phyloP scores from a whole-genome alignment of 1,140 invertebrate species.

The Aphelinus certus region DNA sequence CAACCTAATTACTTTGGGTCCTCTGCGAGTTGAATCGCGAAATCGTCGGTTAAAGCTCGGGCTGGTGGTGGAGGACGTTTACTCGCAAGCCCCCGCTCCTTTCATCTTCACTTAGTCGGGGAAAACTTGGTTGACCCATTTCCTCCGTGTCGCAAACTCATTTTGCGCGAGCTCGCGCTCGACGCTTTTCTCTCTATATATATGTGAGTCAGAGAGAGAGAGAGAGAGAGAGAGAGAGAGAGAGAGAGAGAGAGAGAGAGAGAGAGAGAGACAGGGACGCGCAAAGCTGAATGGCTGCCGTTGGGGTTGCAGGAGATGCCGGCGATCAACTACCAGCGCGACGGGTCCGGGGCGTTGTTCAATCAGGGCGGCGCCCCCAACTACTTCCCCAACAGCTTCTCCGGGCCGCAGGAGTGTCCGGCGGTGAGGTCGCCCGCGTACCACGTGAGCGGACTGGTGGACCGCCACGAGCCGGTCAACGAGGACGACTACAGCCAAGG shows the following conservation, averaged over 20 bases:
- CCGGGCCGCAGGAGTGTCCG: slow-evolving; percentile 75
- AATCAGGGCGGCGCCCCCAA: slow-evolving; percentile 87
- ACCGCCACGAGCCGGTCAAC: slow-evolving; percentile 82
- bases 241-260: no score
- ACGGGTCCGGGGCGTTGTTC: slow-evolving; percentile 77
- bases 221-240: no score
- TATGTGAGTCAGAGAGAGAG: no score
- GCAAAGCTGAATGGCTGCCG: no score
- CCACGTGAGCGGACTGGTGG: slow-evolving; percentile 69
- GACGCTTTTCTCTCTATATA: no score
- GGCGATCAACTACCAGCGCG: slow-evolving; percentile 84
- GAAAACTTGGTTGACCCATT: slow-evolving; percentile 22
- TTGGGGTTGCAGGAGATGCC: slow-evolving; percentile 50
- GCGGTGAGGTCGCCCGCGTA: slow-evolving; percentile 60
- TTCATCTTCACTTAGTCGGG: background rate
- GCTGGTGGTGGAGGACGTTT: background rate
- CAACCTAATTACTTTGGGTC: slow-evolving; percentile 14
- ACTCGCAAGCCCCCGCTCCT: background rate
- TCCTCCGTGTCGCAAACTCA: background rate
- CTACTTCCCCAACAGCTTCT: slow-evolving; percentile 96
- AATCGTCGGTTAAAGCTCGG: background rate
- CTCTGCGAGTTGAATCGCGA: background rate
- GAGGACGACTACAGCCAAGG: slow-evolving; percentile 94
- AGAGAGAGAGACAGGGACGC: no score
- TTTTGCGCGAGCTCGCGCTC: background rate